These are phyloP conservation scores for Macropis europaea DNA, from an alignment of 2,888 invertebrate genomes.

Conservation along the genomic window DNA sequence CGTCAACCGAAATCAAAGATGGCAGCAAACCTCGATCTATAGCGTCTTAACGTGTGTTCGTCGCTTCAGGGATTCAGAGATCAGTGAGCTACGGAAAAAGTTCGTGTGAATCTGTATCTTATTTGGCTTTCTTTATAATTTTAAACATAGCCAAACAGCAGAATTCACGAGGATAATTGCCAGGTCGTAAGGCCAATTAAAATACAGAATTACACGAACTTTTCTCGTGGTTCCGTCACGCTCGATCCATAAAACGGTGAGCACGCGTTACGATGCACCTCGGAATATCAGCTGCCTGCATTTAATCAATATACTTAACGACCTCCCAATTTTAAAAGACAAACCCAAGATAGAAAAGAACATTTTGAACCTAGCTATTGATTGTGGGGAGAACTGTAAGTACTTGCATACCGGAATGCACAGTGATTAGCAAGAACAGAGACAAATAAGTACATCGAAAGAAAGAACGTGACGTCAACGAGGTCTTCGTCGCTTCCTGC, in stretches of 20 bases:
- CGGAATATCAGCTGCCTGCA: too few species aligned
- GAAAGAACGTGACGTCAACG: too few species aligned
- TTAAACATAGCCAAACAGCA: too few species aligned
- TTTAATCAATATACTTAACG: too few species aligned
- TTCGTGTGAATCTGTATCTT: background rate
- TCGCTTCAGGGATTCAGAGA: background rate
- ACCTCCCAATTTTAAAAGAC: background rate
- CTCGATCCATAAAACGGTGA: background rate
- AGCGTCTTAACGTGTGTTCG: background rate
- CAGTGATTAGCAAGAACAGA: slow-evolving; percentile 1
- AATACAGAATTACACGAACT: too few species aligned
- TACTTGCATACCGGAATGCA: slow-evolving; percentile 41
- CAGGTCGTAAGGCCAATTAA: background rate
- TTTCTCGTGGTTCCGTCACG: background rate
- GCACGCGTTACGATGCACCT: background rate
- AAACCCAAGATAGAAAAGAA: background rate
- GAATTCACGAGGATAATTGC: too few species aligned
- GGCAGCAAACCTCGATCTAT: background rate
- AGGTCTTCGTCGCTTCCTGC: too few species aligned
- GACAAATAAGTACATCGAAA: slow-evolving; percentile 9
- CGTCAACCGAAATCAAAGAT: background rate
- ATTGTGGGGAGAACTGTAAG: slow-evolving; percentile 35
- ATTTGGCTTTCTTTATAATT: background rate
- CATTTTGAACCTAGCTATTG: slow-evolving; percentile 32
- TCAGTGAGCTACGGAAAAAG: background rate